Evolutionary conservation across 2,888 invertebrate genomes (phyloP), one percentile per base, ranked within the genome.

Genomic region (Nezara viridula): DNA sequence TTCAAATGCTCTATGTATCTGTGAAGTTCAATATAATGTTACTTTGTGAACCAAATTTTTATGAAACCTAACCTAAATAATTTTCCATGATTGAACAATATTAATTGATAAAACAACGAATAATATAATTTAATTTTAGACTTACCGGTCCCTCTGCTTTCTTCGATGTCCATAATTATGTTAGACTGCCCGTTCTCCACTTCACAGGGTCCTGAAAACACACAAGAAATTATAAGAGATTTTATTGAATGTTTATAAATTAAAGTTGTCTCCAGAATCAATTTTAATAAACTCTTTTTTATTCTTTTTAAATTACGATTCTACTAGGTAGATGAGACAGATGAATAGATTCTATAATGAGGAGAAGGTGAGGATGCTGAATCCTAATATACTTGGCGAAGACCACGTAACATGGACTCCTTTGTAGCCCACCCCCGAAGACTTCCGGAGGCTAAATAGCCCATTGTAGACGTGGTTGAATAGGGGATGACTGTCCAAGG

Each of bases 101-200:
- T n/a, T n/a, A n/a, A n/a, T n/a, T n/a, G n/a, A n/a, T n/a, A n/a
- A n/a, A n/a, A n/a, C n/a, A n/a, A n/a, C n/a, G n/a, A n/a, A n/a
- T n/a, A n/a, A n/a, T n/a, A n/a, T n/a, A n/a, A n/a, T n/a, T n/a
- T n/a, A n/a, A n/a, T n/a, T n/a, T n/a, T 52, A 47, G 12, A 90
- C 89, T 90, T 81, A 90, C 90, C 89, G 10, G 89, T 90, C 66
- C 90, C 97, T 93, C 96, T 94, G 93, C 98, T 98, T 93, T 98
- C 98, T 93, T 97, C 97, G 91, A 98, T 97, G 92, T 98, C 98
- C 91, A 98, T 94, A 92, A 98, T 97, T 91, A 98, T 97, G 92
- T 97, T 98, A 55, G 97, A 96, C 92, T 97, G 96, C 60, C 97
- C 97, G 90, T 96, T 96, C 94, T 97, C 97, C 92, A 97, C 96